phyloP scores from a whole-genome alignment of 2,113 vertebrate species.

The Cebidichthys violaceus region DNA sequence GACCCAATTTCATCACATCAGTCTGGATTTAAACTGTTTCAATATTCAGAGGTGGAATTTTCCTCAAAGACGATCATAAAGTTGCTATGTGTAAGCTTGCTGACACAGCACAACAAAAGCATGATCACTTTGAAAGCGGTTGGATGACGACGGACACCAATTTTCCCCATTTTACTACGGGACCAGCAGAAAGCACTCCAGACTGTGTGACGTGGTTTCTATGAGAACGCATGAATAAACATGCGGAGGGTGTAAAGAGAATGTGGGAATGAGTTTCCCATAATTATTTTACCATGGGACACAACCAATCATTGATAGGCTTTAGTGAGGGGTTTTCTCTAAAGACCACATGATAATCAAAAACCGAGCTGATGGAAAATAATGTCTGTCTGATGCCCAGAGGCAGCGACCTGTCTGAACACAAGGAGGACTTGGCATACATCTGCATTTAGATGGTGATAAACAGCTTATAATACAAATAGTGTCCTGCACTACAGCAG shows the following conservation, averaged over 20 bases:
- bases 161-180: neutral
- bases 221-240: neutral
- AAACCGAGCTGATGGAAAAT: neutral
- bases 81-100: no score
- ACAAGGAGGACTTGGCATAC: neutral
- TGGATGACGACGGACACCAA: neutral
- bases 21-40: neutral
- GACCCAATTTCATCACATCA: neutral
- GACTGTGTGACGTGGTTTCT: neutral
- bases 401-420: neutral
- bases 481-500: conserved; percentile 12
- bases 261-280: neutral
- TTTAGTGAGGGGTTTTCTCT: neutral
- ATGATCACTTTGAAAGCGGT: no score
- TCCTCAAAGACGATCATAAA: no score
- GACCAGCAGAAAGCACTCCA: neutral
- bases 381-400: neutral
- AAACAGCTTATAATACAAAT: conserved; percentile 17
- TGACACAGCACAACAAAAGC: no score
- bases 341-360: neutral
- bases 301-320: neutral
- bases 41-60: neutral
- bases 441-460: conserved; percentile 1
- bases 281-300: neutral
- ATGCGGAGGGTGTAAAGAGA: neutral